Percentiles rank a stretch among this genome's conserved stretches.
Evolutionary conservation across 2,113 vertebrate species (phyloP).

Genomic region (Petrocephalus microphthalmus): DNA sequence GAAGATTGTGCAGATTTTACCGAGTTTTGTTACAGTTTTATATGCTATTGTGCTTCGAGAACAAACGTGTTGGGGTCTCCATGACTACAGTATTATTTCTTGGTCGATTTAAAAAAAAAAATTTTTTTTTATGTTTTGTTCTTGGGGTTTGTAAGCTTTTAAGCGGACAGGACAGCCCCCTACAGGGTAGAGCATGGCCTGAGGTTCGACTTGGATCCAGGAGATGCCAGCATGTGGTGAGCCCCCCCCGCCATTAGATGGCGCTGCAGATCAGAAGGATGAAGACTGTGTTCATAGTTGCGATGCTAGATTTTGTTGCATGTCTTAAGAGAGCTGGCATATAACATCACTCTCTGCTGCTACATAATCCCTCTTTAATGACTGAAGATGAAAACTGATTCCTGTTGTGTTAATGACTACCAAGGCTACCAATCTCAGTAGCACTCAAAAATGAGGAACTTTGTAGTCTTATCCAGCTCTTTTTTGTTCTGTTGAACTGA

Average conservation of each 20-base stretch:
- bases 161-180: slow-evolving; percentile 61
- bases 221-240: background rate
- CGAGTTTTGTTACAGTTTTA: slow-evolving; percentile 41
- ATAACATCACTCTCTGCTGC: slow-evolving; percentile 70
- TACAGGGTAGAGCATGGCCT: slow-evolving; percentile 37
- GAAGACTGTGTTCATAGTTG: background rate
- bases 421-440: slow-evolving; percentile 81
- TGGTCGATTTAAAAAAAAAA: no score
- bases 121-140: slow-evolving; percentile 47
- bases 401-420: slow-evolving; percentile 65
- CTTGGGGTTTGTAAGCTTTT: slow-evolving; percentile 41
- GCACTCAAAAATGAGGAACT: slow-evolving; percentile 74
- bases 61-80: slow-evolving; percentile 50
- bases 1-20: slow-evolving; percentile 56
- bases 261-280: background rate
- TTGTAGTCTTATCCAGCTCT: slow-evolving; percentile 53
- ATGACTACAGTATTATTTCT: slow-evolving; percentile 72
- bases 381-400: slow-evolving; percentile 40
- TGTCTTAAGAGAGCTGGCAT: slow-evolving; percentile 60
- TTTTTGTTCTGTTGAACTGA: slow-evolving; percentile 78
- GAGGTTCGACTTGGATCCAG: background rate
- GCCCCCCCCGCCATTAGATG: background rate
- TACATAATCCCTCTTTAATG: slow-evolving; percentile 54
- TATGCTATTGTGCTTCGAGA: slow-evolving; percentile 50
- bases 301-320: slow-evolving; percentile 51